Conservation (phyloP, 2,113 vertebrate species). For the Columba janthina region DNA sequence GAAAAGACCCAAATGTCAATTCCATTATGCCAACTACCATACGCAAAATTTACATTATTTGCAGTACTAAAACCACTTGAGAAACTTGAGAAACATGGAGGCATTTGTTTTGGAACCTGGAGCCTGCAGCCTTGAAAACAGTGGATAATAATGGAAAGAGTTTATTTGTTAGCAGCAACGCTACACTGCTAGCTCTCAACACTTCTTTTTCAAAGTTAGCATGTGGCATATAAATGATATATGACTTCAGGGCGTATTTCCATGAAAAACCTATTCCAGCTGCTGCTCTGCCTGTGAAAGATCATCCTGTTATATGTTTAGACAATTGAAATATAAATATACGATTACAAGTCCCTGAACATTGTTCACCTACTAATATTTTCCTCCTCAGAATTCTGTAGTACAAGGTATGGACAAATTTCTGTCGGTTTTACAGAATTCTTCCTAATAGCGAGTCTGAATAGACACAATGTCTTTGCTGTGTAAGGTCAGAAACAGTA, state of each 20-base stretch:
- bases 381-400: neutral
- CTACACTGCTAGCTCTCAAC: neutral
- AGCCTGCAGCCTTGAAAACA: neutral
- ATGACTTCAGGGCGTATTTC: neutral
- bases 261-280: neutral
- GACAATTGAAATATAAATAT: slow-evolving; percentile 1
- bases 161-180: neutral
- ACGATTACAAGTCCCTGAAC: neutral
- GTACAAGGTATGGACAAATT: neutral
- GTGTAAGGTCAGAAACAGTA: neutral
- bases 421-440: neutral
- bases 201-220: neutral
- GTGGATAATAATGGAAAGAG: neutral
- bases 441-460: neutral
- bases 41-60: slow-evolving; percentile 6
- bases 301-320: neutral
- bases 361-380: neutral
- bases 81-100: neutral
- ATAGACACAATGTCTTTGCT: neutral
- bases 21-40: neutral
- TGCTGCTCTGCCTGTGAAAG: neutral
- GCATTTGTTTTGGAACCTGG: slow-evolving; percentile 11
- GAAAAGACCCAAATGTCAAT: neutral
- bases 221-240: slow-evolving; percentile 27
- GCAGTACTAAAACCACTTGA: slow-evolving; percentile 4